Percentiles rank a stretch among this genome's conserved stretches.
Evolutionary conservation across 2,888 invertebrate species (phyloP).

Genomic region (Leptopterna dolabrata): DNA sequence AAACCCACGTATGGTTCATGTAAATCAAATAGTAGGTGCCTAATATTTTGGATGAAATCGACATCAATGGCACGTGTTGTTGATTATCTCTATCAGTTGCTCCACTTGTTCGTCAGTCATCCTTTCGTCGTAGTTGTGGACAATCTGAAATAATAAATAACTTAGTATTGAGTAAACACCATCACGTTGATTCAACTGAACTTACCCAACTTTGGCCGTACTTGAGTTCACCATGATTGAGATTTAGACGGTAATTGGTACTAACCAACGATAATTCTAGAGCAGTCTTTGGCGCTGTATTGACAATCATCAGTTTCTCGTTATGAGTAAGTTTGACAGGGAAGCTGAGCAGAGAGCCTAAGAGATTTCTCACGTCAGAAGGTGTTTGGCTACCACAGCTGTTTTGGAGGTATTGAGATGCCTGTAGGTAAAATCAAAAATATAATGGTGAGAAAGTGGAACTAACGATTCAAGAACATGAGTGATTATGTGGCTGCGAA

Average conservation of each 20-base stretch:
- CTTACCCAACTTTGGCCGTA: no score
- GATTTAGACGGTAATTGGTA: not conserved
- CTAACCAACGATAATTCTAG: slow-evolving; percentile 87
- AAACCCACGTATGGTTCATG: no score
- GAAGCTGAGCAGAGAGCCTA: slow-evolving; percentile 73
- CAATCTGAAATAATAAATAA: slow-evolving; percentile 72
- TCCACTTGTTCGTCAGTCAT: slow-evolving; percentile 85
- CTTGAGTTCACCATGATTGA: no score
- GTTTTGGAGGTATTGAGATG: slow-evolving; percentile 83
- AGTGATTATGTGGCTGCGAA: not conserved
- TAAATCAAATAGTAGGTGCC: no score
- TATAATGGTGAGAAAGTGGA: no score
- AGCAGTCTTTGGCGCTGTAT: slow-evolving; percentile 83
- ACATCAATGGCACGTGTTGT: slow-evolving; percentile 6
- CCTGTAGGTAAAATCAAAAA: slow-evolving; percentile 70
- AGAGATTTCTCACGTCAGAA: slow-evolving; percentile 75
- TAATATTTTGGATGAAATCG: no score
- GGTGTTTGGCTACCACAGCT: slow-evolving; percentile 78
- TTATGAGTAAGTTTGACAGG: slow-evolving; percentile 82
- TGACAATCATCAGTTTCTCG: slow-evolving; percentile 88
- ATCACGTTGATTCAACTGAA: no score
- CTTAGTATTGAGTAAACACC: no score
- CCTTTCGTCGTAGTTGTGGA: slow-evolving; percentile 92
- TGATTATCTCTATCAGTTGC: slow-evolving; percentile 71
- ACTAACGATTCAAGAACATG: not conserved